Evolutionary conservation across 2,888 invertebrate species (phyloP), one percentile per base, ranked within the genome.

Genomic region (Ormyrus nitidulus): DNA sequence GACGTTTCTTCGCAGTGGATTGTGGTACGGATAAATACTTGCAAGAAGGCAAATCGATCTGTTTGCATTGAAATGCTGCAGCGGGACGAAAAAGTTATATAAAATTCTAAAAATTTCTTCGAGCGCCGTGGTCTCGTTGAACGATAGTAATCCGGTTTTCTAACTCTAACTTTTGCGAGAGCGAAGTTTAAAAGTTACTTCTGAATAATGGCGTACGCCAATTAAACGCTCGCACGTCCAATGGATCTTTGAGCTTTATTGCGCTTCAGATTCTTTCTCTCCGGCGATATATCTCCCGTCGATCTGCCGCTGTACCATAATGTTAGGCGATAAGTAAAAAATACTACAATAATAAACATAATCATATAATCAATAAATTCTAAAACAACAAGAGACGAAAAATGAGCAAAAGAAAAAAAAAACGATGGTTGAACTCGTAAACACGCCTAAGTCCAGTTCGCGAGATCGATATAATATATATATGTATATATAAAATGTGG

Each of bases 391-490:
- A 77, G 58, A 68, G 61, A 69, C 53, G 56, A 34, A 71, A 34
- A 34, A 71, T 66, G 58, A 68, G 70, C 68, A 80, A 58, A 69
- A 13, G 70, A 72, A 80, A 58, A 69, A 13, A 69, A 48, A 76
- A 77, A 69, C 49, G 66, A 72, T 51, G 34, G 61, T 68, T 72
- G 76, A 80, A 59, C 80, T 71, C 66, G 66, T 76, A 79, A 69
- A 62, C 68, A 51, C 64, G n/a, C 19, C 44, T 65, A 80, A 76
- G 80, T 80, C 53, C 68, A 77, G 61, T 80, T 80, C 61, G 70
- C 73, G 81, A 81, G 81, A 81, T 81, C 74, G 74, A 56, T 74
- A 77, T 56, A 74, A 62, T 49, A 46, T 68, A 73, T 61, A 64
- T 51, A 68, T 53, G 46, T 54, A 46, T n/a, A 77, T 34, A 72